Evolutionary conservation across 1,140 invertebrate genomes (phyloP).

Genomic region (Lordiphosa collinella): DNA sequence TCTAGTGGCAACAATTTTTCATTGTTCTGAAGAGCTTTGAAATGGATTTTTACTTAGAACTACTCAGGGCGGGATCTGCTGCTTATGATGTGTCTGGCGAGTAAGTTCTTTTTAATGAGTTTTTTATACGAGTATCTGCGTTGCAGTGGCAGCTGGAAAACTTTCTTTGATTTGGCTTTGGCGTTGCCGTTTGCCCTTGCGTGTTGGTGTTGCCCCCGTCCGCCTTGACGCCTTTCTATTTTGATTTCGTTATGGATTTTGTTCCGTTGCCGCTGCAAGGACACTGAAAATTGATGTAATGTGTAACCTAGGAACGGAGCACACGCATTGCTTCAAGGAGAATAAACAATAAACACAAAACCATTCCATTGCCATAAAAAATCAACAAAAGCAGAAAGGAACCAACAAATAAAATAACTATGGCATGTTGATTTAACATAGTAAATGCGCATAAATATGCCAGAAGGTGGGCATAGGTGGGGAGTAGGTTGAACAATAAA

Average conservation of each 20-base stretch:
- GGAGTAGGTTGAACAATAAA: constrained; percentile 52
- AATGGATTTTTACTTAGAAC: constrained; percentile 42
- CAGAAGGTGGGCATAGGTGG: not conserved
- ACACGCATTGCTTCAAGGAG: constrained; percentile 17
- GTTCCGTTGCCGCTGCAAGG: constrained; percentile 23
- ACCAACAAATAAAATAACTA: constrained; percentile 47
- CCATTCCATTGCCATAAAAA: constrained; percentile 54
- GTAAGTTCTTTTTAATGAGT: constrained; percentile 62
- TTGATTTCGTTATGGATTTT: constrained; percentile 36
- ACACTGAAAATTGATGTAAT: constrained; percentile 32
- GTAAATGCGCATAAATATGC: constrained; percentile 59
- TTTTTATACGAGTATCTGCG: constrained; percentile 49
- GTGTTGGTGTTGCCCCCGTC: constrained; percentile 27
- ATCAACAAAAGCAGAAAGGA: constrained; percentile 62
- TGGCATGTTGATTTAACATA: constrained; percentile 67
- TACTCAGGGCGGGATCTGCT: constrained; percentile 3
- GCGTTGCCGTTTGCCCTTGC: constrained; percentile 22
- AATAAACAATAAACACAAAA: constrained; percentile 49
- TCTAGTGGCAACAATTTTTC: constrained; percentile 36
- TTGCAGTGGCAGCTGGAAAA: constrained; percentile 51
- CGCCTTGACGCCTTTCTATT: constrained; percentile 36
- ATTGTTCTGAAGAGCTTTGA: constrained; percentile 55
- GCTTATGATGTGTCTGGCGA: constrained; percentile 11
- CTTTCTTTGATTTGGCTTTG: constrained; percentile 20
- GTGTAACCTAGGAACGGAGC: constrained; percentile 21